Conservation (phyloP, 2,888 invertebrate species). For the Physocephala rufipes region DNA sequence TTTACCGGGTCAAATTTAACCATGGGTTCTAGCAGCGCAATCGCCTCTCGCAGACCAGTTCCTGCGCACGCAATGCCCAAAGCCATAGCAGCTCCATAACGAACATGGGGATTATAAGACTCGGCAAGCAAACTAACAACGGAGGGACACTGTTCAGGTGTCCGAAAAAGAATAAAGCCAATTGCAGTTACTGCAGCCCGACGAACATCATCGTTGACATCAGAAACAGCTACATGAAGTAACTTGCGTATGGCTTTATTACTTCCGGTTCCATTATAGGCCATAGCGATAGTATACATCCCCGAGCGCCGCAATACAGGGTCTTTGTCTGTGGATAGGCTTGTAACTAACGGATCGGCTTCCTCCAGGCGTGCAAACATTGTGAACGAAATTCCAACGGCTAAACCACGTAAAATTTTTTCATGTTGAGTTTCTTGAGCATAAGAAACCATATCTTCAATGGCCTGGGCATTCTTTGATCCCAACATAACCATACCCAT, state of each 20-base stretch:
- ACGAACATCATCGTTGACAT: slow-evolving; percentile 98
- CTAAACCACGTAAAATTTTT: slow-evolving; percentile 95
- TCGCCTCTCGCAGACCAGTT: slow-evolving; percentile 95
- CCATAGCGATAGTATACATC: slow-evolving; percentile 98
- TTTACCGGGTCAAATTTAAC: slow-evolving; percentile 97
- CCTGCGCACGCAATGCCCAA: slow-evolving; percentile 99
- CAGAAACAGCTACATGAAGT: slow-evolving; percentile 96
- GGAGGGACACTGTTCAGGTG: slow-evolving; percentile 94
- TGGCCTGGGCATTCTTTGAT: slow-evolving; percentile 87
- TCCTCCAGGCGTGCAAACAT: slow-evolving; percentile 98
- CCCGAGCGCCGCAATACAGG: slow-evolving; percentile 94
- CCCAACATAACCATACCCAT: slow-evolving; percentile 99
- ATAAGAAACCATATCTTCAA: slow-evolving; percentile 94
- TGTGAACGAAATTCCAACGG: slow-evolving; percentile 94
- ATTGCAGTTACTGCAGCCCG: slow-evolving; percentile 98
- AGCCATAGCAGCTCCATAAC: slow-evolving; percentile 99
- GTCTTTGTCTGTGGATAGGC: slow-evolving; percentile 91
- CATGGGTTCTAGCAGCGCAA: slow-evolving; percentile 95
- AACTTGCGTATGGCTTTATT: slow-evolving; percentile 95
- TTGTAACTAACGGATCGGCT: slow-evolving; percentile 92
- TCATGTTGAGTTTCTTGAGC: slow-evolving; percentile 93
- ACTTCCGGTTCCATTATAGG: slow-evolving; percentile 97
- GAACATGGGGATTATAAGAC: slow-evolving; percentile 98
- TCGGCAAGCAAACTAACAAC: slow-evolving; percentile 97
- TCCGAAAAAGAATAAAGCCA: slow-evolving; percentile 93